phyloP scores from a whole-genome alignment of 2,888 invertebrate species.

The Limnephilus auricula region DNA sequence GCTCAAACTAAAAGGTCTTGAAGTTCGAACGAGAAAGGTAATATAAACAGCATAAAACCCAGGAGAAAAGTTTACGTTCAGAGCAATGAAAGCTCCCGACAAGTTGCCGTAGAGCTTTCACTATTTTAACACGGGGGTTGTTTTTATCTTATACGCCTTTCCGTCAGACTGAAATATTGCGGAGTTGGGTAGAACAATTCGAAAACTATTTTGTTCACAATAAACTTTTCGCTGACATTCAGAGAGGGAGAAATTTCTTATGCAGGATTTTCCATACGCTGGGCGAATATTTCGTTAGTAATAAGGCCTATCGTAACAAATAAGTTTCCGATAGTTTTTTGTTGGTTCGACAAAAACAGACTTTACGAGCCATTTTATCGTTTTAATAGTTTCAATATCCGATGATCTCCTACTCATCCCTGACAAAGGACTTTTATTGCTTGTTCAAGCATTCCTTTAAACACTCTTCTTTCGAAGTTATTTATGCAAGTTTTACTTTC shows the following conservation, averaged over 20 bases:
- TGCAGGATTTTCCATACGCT: conserved; percentile 51
- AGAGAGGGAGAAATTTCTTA: conserved; percentile 45
- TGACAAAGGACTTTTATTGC: background rate
- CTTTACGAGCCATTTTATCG: conserved; percentile 33
- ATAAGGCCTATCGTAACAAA: conserved; percentile 36
- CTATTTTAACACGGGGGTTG: background rate
- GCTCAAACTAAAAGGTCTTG: conserved; percentile 30
- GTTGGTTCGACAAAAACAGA: conserved; percentile 38
- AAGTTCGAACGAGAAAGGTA: conserved; percentile 8
- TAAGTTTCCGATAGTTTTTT: conserved; percentile 46
- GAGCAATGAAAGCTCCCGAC: background rate
- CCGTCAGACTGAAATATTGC: background rate
- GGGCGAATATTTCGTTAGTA: conserved; percentile 44
- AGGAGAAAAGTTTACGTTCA: background rate
- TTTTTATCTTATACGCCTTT: background rate
- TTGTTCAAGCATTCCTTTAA: background rate
- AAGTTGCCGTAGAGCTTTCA: background rate
- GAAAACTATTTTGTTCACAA: conserved; percentile 63
- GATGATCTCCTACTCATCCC: background rate
- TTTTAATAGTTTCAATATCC: conserved; percentile 46
- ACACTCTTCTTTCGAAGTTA: background rate
- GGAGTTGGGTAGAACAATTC: conserved; percentile 56
- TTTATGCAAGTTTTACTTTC: background rate
- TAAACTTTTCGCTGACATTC: conserved; percentile 62
- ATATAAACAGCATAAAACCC: conserved; percentile 3